Evolutionary conservation across 2,888 invertebrate genomes (phyloP).

Genomic region (Hydroisotoma schaefferi): DNA sequence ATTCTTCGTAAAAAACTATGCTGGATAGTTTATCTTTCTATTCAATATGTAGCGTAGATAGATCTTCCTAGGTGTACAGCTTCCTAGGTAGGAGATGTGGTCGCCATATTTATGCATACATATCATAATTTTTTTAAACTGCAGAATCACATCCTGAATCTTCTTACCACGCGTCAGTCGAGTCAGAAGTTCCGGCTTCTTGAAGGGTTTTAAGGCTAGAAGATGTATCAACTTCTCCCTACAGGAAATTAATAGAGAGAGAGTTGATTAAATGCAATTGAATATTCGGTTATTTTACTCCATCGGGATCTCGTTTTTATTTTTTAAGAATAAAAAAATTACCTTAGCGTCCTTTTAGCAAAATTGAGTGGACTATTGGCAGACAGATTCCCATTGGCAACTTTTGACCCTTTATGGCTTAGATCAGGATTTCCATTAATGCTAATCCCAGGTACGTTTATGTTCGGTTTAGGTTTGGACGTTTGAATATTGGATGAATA

Average conservation of each 20-base stretch:
- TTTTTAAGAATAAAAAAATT: slow-evolving; percentile 16
- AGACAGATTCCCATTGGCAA: slow-evolving; percentile 13
- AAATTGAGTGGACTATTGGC: slow-evolving; percentile 24
- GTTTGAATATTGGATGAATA: slow-evolving; percentile 23
- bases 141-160: neutral
- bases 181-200: slow-evolving; percentile 79
- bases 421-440: slow-evolving; percentile 6
- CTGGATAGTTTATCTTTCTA: no score
- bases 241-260: slow-evolving; percentile 51
- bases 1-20: no score
- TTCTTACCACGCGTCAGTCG: slow-evolving; percentile 73
- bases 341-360: slow-evolving; percentile 39
- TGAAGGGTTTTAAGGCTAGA: slow-evolving; percentile 86
- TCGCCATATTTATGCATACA: no score
- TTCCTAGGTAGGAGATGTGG: no score
- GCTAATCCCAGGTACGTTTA: neutral
- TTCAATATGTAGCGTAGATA: no score
- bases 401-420: slow-evolving; percentile 23
- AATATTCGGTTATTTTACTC: no score
- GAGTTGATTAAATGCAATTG: neutral
- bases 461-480: slow-evolving; percentile 18
- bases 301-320: no score
- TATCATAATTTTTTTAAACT: neutral
- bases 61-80: no score
- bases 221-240: slow-evolving; percentile 93